A percentile compares a stretch with the other conserved stretches of the same genome.
Evolutionary conservation across 2,113 vertebrate species (phyloP).

Genomic region (Anguilla japonica): DNA sequence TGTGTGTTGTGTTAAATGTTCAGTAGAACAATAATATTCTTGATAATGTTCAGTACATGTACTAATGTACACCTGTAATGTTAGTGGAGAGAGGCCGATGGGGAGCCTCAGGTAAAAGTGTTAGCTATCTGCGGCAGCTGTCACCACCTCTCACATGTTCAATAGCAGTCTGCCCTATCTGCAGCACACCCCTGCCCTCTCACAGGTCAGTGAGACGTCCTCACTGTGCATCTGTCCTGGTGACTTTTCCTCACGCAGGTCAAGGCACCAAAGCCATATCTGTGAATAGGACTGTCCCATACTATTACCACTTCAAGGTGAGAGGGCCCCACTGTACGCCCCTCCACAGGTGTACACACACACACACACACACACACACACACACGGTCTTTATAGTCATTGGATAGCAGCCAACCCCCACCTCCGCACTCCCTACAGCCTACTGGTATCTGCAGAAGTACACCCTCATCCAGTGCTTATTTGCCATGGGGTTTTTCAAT

Average conservation of each 20-base stretch:
- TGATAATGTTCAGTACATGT: not conserved
- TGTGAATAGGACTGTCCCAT: too few relatives aligned
- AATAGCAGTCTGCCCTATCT: not conserved
- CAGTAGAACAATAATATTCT: not conserved
- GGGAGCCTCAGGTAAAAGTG: not conserved
- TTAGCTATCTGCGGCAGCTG: not conserved
- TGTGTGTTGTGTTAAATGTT: not conserved
- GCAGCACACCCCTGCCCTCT: too few relatives aligned
- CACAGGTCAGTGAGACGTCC: too few relatives aligned
- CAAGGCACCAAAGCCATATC: too few relatives aligned
- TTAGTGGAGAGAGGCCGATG: not conserved
- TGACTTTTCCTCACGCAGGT: too few relatives aligned
- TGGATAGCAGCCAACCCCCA: not conserved
- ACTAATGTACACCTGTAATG: not conserved
- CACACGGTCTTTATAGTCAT: too few relatives aligned
- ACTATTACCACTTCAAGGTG: too few relatives aligned
- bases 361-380: not conserved
- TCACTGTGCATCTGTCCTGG: too few relatives aligned
- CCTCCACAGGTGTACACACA: not conserved
- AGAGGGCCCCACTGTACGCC: too few relatives aligned
- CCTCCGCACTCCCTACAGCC: not conserved
- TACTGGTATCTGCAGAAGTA: not conserved
- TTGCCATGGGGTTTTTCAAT: slow-evolving; percentile 26
- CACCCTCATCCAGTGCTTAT: slow-evolving; percentile 3
- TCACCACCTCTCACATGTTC: not conserved